These are phyloP conservation scores for Dynastes grantii DNA, from an alignment of 2,888 invertebrate species.

Conservation along the genomic window DNA sequence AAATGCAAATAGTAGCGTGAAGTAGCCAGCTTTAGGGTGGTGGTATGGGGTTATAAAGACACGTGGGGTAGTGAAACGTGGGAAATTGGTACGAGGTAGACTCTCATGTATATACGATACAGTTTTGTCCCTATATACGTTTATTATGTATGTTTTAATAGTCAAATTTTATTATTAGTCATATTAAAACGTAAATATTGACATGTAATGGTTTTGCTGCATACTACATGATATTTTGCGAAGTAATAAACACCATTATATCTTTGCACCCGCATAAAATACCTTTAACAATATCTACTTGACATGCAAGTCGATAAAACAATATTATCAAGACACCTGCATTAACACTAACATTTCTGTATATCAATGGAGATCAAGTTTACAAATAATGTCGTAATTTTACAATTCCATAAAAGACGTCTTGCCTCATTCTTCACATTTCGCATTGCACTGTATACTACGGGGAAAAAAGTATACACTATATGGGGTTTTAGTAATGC, in stretches of 20 bases:
- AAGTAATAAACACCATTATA: background rate
- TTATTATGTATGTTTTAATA: conserved; percentile 11
- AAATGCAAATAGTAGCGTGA: conserved; percentile 46
- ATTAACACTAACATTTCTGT: no score
- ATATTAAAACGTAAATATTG: no score
- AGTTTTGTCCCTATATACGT: conserved; percentile 57
- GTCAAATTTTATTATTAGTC: background rate
- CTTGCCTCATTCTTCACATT: no score
- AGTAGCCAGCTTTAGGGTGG: conserved; percentile 48
- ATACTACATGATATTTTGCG: background rate
- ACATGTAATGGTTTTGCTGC: background rate
- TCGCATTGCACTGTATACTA: no score
- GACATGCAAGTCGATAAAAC: no score
- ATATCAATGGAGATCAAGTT: no score
- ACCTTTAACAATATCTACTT: no score
- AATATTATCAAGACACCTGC: no score
- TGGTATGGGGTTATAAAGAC: conserved; percentile 65
- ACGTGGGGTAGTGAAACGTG: conserved; percentile 68
- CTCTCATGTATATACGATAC: conserved; percentile 65
- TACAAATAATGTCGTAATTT: no score
- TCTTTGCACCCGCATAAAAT: background rate
- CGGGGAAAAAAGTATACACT: no score
- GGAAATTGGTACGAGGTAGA: conserved; percentile 67
- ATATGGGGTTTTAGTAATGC: no score
- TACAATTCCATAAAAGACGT: no score